A percentile compares a stretch with the other conserved stretches of the same genome.
Evolutionary conservation across 2,113 vertebrate species (phyloP).

Genomic region (Camelus bactrianus): DNA sequence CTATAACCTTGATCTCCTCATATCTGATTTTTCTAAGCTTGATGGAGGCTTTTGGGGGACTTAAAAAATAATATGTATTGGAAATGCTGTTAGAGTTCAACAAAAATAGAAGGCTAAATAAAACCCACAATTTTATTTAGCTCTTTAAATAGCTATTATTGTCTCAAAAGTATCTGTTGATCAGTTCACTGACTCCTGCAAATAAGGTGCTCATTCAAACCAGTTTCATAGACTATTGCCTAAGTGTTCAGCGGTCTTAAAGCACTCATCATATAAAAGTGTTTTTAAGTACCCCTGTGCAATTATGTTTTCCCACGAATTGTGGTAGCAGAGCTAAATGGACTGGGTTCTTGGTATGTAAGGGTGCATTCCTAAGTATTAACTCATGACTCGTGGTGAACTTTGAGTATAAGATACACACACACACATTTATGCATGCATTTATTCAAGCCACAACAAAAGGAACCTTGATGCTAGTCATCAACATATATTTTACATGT

Average conservation of each 20-base stretch:
- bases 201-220: slow-evolving; percentile 55
- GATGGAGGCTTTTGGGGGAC: not conserved
- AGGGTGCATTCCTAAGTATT: not conserved
- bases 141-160: slow-evolving; percentile 33
- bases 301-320: not conserved
- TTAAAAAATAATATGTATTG: not conserved
- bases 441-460: not conserved
- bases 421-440: not conserved
- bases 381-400: not conserved
- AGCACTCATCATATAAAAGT: slow-evolving; percentile 23
- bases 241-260: slow-evolving; percentile 53
- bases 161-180: slow-evolving; percentile 46
- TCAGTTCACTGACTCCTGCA: slow-evolving; percentile 44
- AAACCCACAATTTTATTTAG: slow-evolving; percentile 33
- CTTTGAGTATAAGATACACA: not conserved
- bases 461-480: not conserved
- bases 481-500: not conserved
- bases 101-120: slow-evolving; percentile 36
- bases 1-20: not conserved
- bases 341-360: not conserved
- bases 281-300: not conserved
- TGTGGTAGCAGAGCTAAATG: not conserved
- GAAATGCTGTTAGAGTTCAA: slow-evolving; percentile 27
- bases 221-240: slow-evolving; percentile 54
- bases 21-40: not conserved